phyloP scores from a whole-genome alignment of 2,113 vertebrate species.

The Tyto alba region DNA sequence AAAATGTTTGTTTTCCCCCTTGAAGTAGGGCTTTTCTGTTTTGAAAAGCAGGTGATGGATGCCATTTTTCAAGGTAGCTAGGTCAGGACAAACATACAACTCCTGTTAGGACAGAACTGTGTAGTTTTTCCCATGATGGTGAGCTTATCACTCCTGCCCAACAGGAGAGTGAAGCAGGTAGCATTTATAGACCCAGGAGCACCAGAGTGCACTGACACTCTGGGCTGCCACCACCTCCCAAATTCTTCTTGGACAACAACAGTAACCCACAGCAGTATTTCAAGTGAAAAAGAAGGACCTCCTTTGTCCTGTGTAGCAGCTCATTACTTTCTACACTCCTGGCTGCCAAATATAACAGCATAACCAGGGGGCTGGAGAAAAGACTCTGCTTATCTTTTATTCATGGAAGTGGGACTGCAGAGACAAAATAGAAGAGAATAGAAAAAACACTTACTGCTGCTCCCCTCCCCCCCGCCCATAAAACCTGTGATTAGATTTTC shows the following conservation, averaged over 20 bases:
- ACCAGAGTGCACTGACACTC: too few relatives aligned
- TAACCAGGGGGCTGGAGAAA: background rate
- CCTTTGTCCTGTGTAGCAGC: background rate
- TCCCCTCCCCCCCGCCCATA: accelerated
- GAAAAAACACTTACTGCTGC: background rate
- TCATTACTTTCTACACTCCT: background rate
- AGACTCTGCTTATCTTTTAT: background rate
- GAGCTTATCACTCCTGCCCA: background rate
- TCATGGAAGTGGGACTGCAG: background rate
- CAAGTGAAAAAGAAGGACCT: background rate
- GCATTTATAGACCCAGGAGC: background rate
- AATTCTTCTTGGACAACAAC: background rate
- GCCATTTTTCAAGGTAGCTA: background rate
- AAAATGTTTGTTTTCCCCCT: background rate
- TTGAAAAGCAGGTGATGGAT: background rate
- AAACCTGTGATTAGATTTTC: background rate
- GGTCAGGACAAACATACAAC: background rate
- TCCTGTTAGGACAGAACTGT: background rate
- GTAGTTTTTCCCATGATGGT: background rate
- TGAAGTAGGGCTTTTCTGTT: background rate
- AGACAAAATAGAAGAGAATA: background rate
- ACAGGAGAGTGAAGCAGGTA: background rate
- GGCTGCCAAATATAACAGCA: background rate
- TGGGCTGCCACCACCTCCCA: background rate
- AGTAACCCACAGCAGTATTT: background rate